Percentiles rank a stretch among this genome's conserved stretches.
Conservation (phyloP, 2,888 invertebrate genomes). For the Polydrusus cervinus region DNA sequence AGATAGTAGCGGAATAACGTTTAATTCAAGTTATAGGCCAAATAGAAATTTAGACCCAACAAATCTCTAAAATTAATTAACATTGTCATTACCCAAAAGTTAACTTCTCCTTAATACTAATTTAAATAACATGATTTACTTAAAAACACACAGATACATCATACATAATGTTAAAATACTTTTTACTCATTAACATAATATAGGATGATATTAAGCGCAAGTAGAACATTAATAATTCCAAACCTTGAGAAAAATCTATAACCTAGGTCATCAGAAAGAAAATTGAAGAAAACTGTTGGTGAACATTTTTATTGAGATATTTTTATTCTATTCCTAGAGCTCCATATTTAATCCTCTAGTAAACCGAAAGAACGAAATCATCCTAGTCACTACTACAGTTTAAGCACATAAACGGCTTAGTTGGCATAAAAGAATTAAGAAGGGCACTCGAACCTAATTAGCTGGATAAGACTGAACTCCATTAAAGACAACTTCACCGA, state of each 20-base stretch:
- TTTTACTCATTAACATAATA: no score
- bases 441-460: constrained; percentile 36
- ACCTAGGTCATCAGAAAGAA: no score
- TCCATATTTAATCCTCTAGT: background rate
- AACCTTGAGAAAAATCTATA: no score
- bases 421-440: constrained; percentile 20
- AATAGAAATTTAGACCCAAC: background rate
- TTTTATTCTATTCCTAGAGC: background rate
- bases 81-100: no score
- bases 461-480: constrained; percentile 35
- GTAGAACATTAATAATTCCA: no score
- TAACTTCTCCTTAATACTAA: no score
- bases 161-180: no score
- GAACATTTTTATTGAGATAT: no score
- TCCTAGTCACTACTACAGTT: background rate
- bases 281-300: no score
- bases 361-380: background rate
- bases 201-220: no score
- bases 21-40: constrained; percentile 17
- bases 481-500: constrained; percentile 40
- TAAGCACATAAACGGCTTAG: constrained; percentile 19
- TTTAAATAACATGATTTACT: no score
- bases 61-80: background rate
- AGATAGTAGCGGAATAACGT: constrained; percentile 14
- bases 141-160: no score